phyloP scores from a whole-genome alignment of 2,888 invertebrate species.

The Theristus sp. region DNA sequence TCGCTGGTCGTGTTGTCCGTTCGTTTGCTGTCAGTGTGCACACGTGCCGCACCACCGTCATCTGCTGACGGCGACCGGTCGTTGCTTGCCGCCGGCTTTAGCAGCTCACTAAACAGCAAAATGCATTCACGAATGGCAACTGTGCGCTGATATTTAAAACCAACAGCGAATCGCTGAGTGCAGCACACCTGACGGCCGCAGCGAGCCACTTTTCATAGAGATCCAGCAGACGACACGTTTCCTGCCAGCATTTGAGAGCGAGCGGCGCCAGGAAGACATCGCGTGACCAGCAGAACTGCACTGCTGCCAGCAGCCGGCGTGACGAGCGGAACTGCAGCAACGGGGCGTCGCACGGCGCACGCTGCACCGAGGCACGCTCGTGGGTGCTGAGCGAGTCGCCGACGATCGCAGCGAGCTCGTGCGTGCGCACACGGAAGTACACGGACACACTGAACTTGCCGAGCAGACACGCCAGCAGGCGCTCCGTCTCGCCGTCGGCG shows the following conservation, averaged over 20 bases:
- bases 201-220: neutral
- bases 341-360: neutral
- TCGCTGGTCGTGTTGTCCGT: too few species aligned
- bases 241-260: neutral
- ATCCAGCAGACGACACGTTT: neutral
- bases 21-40: too few species aligned
- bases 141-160: too few species aligned
- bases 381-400: too few species aligned
- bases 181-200: neutral
- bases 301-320: neutral
- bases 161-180: too few species aligned
- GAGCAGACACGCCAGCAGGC: too few species aligned
- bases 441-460: neutral
- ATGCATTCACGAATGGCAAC: too few species aligned
- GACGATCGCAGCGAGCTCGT: neutral
- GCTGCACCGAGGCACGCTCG: too few species aligned
- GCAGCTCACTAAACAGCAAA: too few species aligned
- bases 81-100: too few species aligned
- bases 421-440: neutral
- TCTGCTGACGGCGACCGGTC: neutral
- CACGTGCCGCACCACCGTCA: neutral
- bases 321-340: neutral
- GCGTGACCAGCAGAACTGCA: neutral
- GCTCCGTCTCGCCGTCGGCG: too few species aligned
- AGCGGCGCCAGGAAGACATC: neutral